Conservation (phyloP, 2,797 vertebrate species). For the Poecilia velifera region DNA sequence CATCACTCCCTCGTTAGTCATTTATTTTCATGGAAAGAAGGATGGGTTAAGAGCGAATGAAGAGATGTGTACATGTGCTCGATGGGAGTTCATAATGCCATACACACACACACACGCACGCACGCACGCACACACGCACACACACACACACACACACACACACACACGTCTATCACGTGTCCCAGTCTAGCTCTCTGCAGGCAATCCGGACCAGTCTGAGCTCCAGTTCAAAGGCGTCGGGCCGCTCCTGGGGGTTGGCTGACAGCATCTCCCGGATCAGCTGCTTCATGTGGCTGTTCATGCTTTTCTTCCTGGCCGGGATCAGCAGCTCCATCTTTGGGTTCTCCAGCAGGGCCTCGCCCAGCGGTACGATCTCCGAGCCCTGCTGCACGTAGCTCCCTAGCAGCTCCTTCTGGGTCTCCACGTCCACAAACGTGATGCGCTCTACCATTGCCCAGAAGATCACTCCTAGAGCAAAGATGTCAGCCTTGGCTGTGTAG, state of each 20-base stretch:
- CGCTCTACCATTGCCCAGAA: constrained; percentile 98
- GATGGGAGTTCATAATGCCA: constrained; percentile 28
- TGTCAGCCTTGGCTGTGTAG: constrained; percentile 97
- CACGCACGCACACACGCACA: neutral
- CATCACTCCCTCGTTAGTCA: constrained; percentile 25
- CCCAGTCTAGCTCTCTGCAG: constrained; percentile 95
- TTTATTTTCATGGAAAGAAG: neutral
- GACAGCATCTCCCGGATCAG: constrained; percentile 96
- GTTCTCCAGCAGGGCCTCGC: constrained; percentile 94
- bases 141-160: too few relatives aligned
- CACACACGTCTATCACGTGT: constrained; percentile 84
- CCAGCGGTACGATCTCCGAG: constrained; percentile 90
- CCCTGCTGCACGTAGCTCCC: constrained; percentile 94
- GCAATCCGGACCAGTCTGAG: constrained; percentile 94
- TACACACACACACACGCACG: too few relatives aligned
- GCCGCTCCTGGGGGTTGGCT: constrained; percentile 94
- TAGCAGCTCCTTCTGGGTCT: constrained; percentile 94
- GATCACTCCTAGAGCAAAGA: constrained; percentile 95
- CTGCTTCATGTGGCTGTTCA: constrained; percentile 94
- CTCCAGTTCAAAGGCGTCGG: constrained; percentile 93
- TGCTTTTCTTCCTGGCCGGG: constrained; percentile 93
- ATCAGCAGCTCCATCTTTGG: constrained; percentile 97
- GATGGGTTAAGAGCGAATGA: constrained; percentile 33
- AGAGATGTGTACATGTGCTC: constrained; percentile 50
- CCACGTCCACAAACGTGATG: constrained; percentile 93